Percentiles rank a stretch among this genome's conserved stretches.
Evolutionary conservation across 2,888 invertebrate genomes (phyloP).

Genomic region (Syritta pipiens): DNA sequence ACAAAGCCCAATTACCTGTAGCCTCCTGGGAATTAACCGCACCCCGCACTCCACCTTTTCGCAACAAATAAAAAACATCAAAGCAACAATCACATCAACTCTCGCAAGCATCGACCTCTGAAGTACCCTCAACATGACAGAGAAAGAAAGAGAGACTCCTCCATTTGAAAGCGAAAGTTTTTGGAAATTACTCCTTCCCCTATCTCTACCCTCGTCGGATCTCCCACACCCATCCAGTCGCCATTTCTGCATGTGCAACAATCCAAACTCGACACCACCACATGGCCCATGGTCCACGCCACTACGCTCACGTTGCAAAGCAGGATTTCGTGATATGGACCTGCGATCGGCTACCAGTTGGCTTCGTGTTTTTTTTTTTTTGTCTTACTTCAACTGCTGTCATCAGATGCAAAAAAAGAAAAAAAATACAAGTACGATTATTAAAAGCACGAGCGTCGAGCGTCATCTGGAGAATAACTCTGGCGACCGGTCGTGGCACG

Average conservation of each 20-base stretch:
- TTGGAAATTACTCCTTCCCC: constrained; percentile 45
- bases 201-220: constrained; percentile 7
- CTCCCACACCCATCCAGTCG: constrained; percentile 41
- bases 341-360: constrained; percentile 24
- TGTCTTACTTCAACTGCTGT: constrained; percentile 35
- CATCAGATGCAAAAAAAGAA: constrained; percentile 4
- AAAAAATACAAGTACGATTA: too few species aligned
- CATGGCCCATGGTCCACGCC: not conserved
- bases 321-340: constrained; percentile 47
- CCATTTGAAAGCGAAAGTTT: constrained; percentile 64
- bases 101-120: constrained; percentile 44
- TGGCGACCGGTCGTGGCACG: constrained; percentile 18
- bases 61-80: constrained; percentile 20
- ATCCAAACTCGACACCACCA: constrained; percentile 18
- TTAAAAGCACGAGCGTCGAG: constrained; percentile 2
- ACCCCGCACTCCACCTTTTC: constrained; percentile 12
- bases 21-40: not conserved
- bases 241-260: constrained; percentile 40
- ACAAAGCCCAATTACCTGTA: constrained; percentile 33
- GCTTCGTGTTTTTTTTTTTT: constrained; percentile 29
- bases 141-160: too few species aligned
- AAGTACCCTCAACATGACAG: constrained; percentile 31
- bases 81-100: constrained; percentile 35
- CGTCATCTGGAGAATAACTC: constrained; percentile 47
- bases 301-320: constrained; percentile 6